Conservation (phyloP, 1,140 invertebrate genomes). For the Pristionchus pacificus region DNA sequence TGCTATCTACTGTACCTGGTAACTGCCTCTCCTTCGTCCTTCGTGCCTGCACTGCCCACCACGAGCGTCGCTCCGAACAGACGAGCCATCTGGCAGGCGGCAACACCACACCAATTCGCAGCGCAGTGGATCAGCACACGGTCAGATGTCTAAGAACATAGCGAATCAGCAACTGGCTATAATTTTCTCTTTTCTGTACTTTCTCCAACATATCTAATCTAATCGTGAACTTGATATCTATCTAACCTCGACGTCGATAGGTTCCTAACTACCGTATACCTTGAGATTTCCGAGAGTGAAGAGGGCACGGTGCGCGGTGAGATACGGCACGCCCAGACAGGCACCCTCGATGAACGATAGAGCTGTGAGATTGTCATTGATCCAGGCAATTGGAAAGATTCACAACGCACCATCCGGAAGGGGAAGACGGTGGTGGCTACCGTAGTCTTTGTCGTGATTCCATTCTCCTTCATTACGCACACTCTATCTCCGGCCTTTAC, state of each 20-base stretch:
- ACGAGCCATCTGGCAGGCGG: constrained; percentile 64
- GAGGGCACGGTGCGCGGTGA: constrained; percentile 59
- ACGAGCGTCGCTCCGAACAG: constrained; percentile 59
- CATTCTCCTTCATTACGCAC: constrained; percentile 57
- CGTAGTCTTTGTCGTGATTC: constrained; percentile 64
- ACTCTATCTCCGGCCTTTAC: constrained; percentile 64
- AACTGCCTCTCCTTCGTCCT: constrained; percentile 62
- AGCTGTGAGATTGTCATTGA: constrained; percentile 26
- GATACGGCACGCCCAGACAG: constrained; percentile 65
- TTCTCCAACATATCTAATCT: not conserved
- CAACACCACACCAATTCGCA: constrained; percentile 66
- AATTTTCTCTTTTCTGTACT: not conserved
- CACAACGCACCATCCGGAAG: constrained; percentile 54
- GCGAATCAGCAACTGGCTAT: not conserved
- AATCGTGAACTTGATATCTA: constrained; percentile 52
- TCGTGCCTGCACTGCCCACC: constrained; percentile 63
- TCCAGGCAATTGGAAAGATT: not conserved
- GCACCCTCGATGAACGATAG: constrained; percentile 64
- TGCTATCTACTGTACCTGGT: constrained; percentile 16
- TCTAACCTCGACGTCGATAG: constrained; percentile 47
- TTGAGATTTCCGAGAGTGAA: constrained; percentile 35
- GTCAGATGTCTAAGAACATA: constrained; percentile 62
- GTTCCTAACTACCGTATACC: not conserved
- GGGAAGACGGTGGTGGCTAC: constrained; percentile 54
- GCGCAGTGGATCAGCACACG: constrained; percentile 66